These are phyloP conservation scores for Leptopilina drosophilae DNA, from an alignment of 2,888 invertebrate species.

Conservation along the genomic window DNA sequence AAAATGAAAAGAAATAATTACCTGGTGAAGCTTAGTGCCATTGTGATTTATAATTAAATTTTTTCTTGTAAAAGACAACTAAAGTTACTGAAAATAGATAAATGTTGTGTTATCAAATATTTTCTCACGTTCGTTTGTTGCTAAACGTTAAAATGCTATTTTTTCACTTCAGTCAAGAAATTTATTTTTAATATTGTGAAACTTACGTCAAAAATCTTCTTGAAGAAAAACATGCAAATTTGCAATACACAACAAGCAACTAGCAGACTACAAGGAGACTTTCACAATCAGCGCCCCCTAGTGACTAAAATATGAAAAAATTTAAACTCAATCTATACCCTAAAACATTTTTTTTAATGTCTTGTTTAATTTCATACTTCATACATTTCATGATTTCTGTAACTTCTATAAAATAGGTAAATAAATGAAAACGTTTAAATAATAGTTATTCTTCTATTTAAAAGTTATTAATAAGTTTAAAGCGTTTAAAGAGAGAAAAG, in stretches of 20 bases:
- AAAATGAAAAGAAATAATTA: neutral
- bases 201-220: constrained; percentile 9
- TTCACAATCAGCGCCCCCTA: neutral
- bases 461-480: too few relatives aligned
- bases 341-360: too few relatives aligned
- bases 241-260: too few relatives aligned
- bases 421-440: too few relatives aligned
- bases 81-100: constrained; percentile 3
- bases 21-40: constrained; percentile 37
- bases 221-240: neutral
- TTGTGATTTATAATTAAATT: neutral
- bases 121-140: neutral
- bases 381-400: too few relatives aligned
- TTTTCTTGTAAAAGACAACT: neutral
- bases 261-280: constrained; percentile 1
- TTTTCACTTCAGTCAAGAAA: neutral
- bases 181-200: neutral
- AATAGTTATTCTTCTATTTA: too few relatives aligned
- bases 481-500: too few relatives aligned
- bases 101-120: neutral
- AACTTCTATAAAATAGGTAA: too few relatives aligned
- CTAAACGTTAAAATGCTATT: neutral
- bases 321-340: neutral
- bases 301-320: neutral
- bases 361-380: too few relatives aligned